A percentile compares a stretch with the other conserved stretches of the same genome.
Conservation (phyloP, 37 sponge, comb jelly and placozoan genomes). For the Hormiphora californensis region DNA sequence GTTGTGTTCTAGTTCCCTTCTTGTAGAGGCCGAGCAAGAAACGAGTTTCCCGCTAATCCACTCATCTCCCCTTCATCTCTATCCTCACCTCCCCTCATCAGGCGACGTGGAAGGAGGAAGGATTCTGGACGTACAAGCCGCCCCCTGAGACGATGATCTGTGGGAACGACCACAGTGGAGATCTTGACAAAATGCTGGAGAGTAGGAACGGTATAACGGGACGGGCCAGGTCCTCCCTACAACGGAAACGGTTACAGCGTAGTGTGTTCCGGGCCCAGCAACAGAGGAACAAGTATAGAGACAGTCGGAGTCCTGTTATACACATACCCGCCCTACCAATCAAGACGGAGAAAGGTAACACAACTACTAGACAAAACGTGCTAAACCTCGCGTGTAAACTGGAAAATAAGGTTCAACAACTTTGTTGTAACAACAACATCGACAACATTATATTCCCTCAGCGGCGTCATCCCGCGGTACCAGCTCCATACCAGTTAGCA, state of each 20-base stretch:
- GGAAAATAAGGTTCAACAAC: too few species aligned
- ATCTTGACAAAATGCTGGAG: not conserved
- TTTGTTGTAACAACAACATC: too few species aligned
- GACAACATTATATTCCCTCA: not conserved
- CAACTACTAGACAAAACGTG: not conserved
- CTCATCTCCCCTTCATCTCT: too few species aligned
- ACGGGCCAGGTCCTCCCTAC: not conserved
- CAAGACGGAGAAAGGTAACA: not conserved
- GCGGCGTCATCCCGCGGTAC: not conserved
- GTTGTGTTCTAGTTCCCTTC: too few species aligned
- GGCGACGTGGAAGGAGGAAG: not conserved
- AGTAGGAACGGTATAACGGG: not conserved
- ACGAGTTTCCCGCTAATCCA: too few species aligned
- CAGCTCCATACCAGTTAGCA: not conserved
- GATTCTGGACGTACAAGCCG: constrained; percentile 8
- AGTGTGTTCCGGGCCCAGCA: not conserved
- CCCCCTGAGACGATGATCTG: constrained; percentile 13
- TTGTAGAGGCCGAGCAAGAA: too few species aligned
- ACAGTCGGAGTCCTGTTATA: constrained; percentile 12
- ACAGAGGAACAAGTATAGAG: constrained; percentile 6
- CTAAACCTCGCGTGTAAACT: not conserved
- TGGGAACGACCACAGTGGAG: not conserved
- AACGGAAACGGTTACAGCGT: not conserved
- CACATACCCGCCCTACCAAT: constrained; percentile 2
- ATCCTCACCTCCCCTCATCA: too few species aligned